Evolutionary conservation across 2,797 vertebrate genomes (phyloP).

Genomic region (Alouatta caraya): DNA sequence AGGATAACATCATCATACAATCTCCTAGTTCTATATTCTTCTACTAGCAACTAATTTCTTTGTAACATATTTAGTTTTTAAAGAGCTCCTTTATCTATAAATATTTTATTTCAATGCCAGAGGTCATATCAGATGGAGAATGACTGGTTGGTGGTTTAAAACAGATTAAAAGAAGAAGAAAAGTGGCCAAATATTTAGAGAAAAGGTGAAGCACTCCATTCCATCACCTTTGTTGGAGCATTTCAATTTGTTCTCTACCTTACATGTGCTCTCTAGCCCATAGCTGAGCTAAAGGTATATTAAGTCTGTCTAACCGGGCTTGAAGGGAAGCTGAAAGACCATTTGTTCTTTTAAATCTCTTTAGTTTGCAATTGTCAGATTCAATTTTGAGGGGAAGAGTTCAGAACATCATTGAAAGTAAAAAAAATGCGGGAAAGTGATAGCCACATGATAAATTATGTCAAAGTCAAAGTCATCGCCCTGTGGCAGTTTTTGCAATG

Average conservation of each 20-base stretch:
- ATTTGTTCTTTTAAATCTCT: constrained; percentile 80
- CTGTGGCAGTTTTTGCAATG: not conserved
- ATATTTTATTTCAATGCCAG: constrained; percentile 17
- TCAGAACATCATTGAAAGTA: constrained; percentile 61
- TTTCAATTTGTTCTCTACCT: constrained; percentile 36
- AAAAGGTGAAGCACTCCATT: constrained; percentile 3
- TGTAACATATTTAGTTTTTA: not conserved
- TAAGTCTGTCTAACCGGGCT: constrained; percentile 72
- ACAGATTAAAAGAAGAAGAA: not conserved
- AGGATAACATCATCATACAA: not conserved
- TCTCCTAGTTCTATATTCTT: not conserved
- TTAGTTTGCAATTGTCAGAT: constrained; percentile 80
- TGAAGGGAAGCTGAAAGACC: constrained; percentile 66
- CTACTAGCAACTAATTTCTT: not conserved
- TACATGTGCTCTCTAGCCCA: not conserved
- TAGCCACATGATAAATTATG: constrained; percentile 47
- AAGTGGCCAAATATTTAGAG: constrained; percentile 51
- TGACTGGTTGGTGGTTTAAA: constrained; percentile 35
- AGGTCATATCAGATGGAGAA: not conserved
- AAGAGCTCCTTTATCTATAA: constrained; percentile 27
- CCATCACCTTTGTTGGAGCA: not conserved
- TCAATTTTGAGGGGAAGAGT: constrained; percentile 70
- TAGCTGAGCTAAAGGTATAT: constrained; percentile 70
- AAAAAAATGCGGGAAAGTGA: not conserved
- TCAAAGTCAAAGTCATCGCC: constrained; percentile 52